Conservation (phyloP, 2,113 vertebrate species). For the Catharus fuscescens region DNA sequence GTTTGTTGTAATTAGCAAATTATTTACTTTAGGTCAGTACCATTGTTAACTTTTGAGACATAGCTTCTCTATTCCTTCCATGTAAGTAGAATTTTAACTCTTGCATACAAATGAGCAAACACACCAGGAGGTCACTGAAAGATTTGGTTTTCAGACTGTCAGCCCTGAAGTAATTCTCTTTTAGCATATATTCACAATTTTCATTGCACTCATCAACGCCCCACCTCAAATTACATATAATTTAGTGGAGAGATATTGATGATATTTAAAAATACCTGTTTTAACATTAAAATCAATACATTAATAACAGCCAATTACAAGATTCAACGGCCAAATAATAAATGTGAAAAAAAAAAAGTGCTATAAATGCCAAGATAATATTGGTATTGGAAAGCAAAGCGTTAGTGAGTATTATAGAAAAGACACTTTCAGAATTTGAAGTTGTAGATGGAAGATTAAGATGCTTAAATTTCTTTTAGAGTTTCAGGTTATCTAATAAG, state of each 20-base stretch:
- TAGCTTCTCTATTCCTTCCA: not conserved
- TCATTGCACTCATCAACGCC: not conserved
- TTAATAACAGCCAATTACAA: not conserved
- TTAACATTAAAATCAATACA: not conserved
- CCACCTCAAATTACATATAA: not conserved
- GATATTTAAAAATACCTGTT: not conserved
- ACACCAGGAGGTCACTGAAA: not conserved
- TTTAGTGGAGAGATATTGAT: not conserved
- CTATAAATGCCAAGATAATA: not conserved
- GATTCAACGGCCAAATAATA: not conserved
- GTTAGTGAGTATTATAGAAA: not conserved
- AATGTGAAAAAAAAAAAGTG: not conserved
- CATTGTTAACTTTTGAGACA: constrained; percentile 45
- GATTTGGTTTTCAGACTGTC: not conserved
- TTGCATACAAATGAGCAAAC: constrained; percentile 1
- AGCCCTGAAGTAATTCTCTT: not conserved
- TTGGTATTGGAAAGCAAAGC: not conserved
- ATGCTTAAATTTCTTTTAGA: not conserved
- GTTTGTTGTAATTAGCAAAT: constrained; percentile 51
- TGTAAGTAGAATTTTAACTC: constrained; percentile 15
- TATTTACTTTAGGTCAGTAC: constrained; percentile 24
- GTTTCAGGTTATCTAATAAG: not conserved
- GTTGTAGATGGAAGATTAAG: not conserved
- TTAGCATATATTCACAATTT: not conserved
- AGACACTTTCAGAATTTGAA: not conserved